Evolutionary conservation across 2,797 vertebrate species (phyloP), one percentile per base, ranked within the genome.

Genomic region (Lophotriccus pileatus): DNA sequence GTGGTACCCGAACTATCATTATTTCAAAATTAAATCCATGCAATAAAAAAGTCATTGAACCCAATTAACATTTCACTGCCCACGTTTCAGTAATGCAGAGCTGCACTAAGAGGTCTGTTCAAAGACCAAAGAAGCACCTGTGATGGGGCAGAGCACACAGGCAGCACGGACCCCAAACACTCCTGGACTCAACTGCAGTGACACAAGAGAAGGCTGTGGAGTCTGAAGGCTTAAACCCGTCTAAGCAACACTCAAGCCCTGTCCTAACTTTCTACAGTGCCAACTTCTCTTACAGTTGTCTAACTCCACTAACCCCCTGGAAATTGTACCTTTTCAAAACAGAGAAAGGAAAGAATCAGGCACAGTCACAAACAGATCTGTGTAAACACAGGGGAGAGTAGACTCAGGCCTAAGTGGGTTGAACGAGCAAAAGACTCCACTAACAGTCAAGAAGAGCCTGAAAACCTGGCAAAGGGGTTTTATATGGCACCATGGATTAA

Each of bases 111-210:
- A 68, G 56, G 28, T 14, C 70, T n/a, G 39, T 41, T 47, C 43
- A 62, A 55, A 64, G 59, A 66, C 23, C 70, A 74, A 32, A 49
- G 67, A 5, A 43, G 21, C 9, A 7, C 9, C 28, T 27, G 36
- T 10, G 23, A 12, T 2, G 36, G 15, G 52, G 53, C 53, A 87
- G 58, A 70, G 18, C 56, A 39, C 34, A 12, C 8, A 10, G 13
- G 46, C 56, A 74, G 43, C 43, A 58, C 1, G 0, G 44, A 66
- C 25, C 37, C 62, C 70, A n/a, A 2, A 1, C 14, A 62, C 9
- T 18, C 53, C 62, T 12, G 6, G 20, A 41, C 27, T 41, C 59
- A 67, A 5, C 15, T 10, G 14, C 56, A 64, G 24, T 0, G 20
- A 10, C 59, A 17, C 20, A 17, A 19, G 30, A 32, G 14, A 44